Percentiles rank a stretch among this genome's conserved stretches.
phyloP scores from a whole-genome alignment of 2,888 invertebrate species.

The Auanema freiburgensis region DNA sequence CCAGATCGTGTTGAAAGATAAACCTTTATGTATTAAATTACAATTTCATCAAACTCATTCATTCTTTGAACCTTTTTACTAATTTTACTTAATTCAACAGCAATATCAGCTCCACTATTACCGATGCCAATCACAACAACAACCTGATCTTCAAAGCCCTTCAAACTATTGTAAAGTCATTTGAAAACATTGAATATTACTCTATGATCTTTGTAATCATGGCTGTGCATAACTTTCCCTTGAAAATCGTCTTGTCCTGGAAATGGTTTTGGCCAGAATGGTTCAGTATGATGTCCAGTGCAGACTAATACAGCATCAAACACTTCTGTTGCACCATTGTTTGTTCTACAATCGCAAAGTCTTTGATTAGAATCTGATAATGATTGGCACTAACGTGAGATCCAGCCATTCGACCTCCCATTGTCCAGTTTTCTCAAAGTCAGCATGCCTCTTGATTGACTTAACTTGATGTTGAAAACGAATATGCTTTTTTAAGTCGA shows the following conservation, averaged over 20 bases:
- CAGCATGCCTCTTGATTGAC: conserved; percentile 44
- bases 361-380: neutral
- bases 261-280: conserved; percentile 63
- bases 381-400: conserved; percentile 6
- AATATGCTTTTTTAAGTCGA: conserved; percentile 43
- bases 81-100: conserved; percentile 66
- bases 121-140: conserved; percentile 67
- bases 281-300: conserved; percentile 67
- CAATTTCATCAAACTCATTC: neutral
- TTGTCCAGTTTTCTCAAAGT: conserved; percentile 60
- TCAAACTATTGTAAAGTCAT: conserved; percentile 5
- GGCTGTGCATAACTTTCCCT: conserved; percentile 60
- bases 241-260: conserved; percentile 62
- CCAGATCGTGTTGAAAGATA: conserved; percentile 66
- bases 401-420: conserved; percentile 55
- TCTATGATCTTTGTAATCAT: conserved; percentile 57
- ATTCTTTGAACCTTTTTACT: conserved; percentile 15
- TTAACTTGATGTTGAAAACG: conserved; percentile 44
- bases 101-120: conserved; percentile 67
- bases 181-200: conserved; percentile 9
- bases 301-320: conserved; percentile 69
- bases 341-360: conserved; percentile 21
- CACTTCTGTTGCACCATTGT: conserved; percentile 42
- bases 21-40: conserved; percentile 53
- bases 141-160: conserved; percentile 63